phyloP scores from a whole-genome alignment of 2,888 invertebrate species.

The Nesidiocoris tenuis region DNA sequence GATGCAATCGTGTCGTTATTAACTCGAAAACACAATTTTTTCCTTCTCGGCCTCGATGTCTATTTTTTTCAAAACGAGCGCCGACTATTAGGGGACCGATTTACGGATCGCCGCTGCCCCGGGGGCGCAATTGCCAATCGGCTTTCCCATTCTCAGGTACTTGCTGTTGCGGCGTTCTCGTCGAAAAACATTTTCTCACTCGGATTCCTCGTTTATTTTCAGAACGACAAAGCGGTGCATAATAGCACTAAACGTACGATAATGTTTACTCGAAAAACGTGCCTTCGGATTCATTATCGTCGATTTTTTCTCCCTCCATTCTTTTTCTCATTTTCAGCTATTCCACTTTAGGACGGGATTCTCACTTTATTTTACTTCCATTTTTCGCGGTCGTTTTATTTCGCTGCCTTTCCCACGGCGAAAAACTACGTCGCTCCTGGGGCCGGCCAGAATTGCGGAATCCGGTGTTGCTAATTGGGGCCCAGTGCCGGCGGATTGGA shows the following conservation, averaged over 20 bases:
- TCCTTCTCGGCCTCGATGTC: not conserved
- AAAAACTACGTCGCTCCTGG: not conserved
- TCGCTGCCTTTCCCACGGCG: not conserved
- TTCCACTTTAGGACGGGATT: not conserved
- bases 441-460: not conserved
- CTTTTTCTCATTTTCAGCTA: not conserved
- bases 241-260: not conserved
- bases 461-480: not conserved
- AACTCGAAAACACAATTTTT: not conserved
- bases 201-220: not conserved
- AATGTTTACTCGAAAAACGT: not conserved
- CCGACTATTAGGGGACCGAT: not conserved
- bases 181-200: not conserved
- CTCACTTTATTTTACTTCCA: not conserved
- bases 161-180: not conserved
- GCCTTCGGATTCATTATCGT: not conserved
- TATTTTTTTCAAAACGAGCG: not conserved
- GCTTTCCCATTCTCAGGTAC: not conserved
- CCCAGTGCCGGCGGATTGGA: too few species aligned
- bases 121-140: not conserved
- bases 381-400: not conserved
- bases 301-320: not conserved
- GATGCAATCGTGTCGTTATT: not conserved
- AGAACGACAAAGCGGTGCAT: not conserved
- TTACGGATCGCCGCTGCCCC: not conserved